Evolutionary conservation across 2,888 invertebrate species (phyloP), one percentile per base, ranked within the genome.

Genomic region (Yponomeuta evonymella): DNA sequence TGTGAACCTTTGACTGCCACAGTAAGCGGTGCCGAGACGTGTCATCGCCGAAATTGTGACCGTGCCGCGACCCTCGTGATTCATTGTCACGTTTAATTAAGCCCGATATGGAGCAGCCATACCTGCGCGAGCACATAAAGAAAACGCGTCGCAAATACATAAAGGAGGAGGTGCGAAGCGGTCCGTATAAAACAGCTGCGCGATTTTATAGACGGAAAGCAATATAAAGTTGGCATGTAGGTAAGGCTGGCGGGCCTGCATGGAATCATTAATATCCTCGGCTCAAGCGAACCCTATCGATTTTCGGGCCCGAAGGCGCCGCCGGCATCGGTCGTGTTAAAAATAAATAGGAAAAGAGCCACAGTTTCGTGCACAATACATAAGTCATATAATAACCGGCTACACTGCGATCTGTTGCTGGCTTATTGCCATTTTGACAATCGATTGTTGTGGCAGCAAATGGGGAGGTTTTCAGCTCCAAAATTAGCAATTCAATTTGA

Each of bases 221-320:
- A 51, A 69, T 51, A 51, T 48, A 69, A 48, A 58, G 33, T 70
- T 70, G 70, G 70, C 51, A 62, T 23, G 63, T 23, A 64, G 65
- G 70, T 65, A 48, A 29, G 68, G 48, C n/a, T 23, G 51, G 33
- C 51, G 30, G 70, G 70, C 70, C 72, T 67, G 72, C 71, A 67
- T 69, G 69, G 70, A 73, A 73, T 73, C 71, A 72, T 72, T 72
- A 72, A 70, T 70, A 70, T 64, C 64, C 64, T 64, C 64, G 64
- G 64, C 23, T 30, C n/a, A 58, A 58, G 51, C 51, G 51, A 70
- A 75, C 79, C 79, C 77, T 81, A 84, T 84, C 78, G 84, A 84
- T 84, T 82, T 83, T 81, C 76, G 76, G 78, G 72, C 65, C 12
- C 66, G 68, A 62, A 36, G 77, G 72, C 67, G n/a, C 64, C 67